Evolutionary conservation across 1,140 invertebrate genomes (phyloP), one percentile per base, ranked within the genome.

Genomic region (Dendrolimus punctatus): DNA sequence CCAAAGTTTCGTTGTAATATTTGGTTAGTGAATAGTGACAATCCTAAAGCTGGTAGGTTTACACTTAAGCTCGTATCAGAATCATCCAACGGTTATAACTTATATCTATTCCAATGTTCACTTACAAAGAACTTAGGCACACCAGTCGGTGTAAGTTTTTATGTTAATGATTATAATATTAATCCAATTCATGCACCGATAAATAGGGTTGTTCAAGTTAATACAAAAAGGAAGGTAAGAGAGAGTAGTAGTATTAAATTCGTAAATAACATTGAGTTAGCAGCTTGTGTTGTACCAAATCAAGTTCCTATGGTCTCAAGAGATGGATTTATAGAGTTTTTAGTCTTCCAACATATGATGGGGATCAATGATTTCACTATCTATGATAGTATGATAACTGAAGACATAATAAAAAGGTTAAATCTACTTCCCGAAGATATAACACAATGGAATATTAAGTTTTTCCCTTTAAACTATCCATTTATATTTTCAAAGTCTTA

Each of bases 321-420:
- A 66, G 86, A 83, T 71, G 64, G 76, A 7, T 82, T 90, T 40
- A 79, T 90, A 53, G 89, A 90, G 59, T 90, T 90, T 66, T 63
- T 90, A 56, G 88, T 88, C 8, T 90, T 87, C 61, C 89, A 90
- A 60, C 87, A 87, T 56, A 76, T 90, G 60, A 83, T 90, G 68
- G 89, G 89, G 36, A 76, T 90, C 7, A 80, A 89, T 57, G 79
- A 84, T 41, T 90, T 89, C 60, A 88, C 89, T 54, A 85, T 90
- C 60, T 90, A 90, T 70, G 80, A 88, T 47, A 87, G 85, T 62
- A 86, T 87, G 71, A 78, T 90, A 55, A 87, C 89, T n/a, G 80
- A 88, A 71, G 85, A 87, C 57, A 76, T 89, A 10, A 81, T 87
- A 51, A 85, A 83, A 64, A 78, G 88, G 57, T 58, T 90, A 40